Evolutionary conservation across 2,888 invertebrate genomes (phyloP).

Genomic region (Trissolcus japonicus): DNA sequence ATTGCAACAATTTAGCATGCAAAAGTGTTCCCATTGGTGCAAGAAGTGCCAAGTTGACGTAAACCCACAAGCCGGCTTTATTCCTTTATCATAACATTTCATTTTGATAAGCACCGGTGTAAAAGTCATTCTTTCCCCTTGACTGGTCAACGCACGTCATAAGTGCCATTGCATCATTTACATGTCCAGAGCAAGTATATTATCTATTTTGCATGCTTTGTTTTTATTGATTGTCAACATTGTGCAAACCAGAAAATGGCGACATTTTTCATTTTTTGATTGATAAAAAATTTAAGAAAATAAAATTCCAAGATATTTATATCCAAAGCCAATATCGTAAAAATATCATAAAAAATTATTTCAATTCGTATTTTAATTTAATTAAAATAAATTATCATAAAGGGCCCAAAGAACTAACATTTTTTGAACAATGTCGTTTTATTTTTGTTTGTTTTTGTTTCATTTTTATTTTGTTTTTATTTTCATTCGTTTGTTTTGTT

Average conservation of each 20-base stretch:
- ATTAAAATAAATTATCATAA: too few species aligned
- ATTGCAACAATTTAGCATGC: conserved; percentile 8
- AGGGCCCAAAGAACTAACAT: too few species aligned
- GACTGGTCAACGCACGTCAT: conserved; percentile 52
- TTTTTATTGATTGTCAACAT: not conserved
- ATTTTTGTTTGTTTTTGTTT: too few species aligned
- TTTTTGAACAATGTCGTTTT: too few species aligned
- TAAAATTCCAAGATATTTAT: too few species aligned
- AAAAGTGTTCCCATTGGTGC: conserved; percentile 28
- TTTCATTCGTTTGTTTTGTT: too few species aligned
- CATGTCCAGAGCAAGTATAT: conserved; percentile 4
- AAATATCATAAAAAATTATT: too few species aligned
- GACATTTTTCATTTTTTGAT: not conserved
- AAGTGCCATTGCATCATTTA: conserved; percentile 47
- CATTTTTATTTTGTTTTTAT: too few species aligned
- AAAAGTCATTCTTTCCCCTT: conserved; percentile 49
- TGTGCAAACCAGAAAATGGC: conserved; percentile 1
- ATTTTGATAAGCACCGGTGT: conserved; percentile 33
- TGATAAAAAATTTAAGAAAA: too few species aligned
- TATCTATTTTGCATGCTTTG: conserved; percentile 17
- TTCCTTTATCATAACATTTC: conserved; percentile 32
- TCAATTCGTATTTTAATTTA: too few species aligned
- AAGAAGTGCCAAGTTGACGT: conserved; percentile 7
- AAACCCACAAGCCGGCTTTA: conserved; percentile 7
- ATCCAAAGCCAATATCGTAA: too few species aligned